phyloP scores from a whole-genome alignment of 2,113 vertebrate species.

The Hippocampus abdominalis region DNA sequence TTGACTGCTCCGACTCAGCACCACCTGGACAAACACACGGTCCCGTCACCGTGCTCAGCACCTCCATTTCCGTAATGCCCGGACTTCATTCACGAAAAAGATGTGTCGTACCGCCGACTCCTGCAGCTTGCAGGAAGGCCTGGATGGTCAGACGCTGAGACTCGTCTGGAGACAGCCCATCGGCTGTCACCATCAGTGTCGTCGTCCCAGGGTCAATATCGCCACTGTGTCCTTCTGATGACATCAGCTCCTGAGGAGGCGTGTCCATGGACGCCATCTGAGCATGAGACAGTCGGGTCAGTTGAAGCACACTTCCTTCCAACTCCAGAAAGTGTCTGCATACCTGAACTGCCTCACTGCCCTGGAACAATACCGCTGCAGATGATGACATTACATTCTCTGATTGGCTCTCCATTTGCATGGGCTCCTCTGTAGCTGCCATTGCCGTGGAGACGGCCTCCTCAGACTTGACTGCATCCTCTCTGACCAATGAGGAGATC shows the following conservation, averaged over 20 bases:
- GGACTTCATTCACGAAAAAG: not conserved
- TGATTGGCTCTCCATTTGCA: conserved; percentile 63
- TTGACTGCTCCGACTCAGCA: conserved; percentile 70
- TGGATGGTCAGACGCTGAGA: conserved; percentile 86
- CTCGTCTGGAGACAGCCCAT: conserved; percentile 84
- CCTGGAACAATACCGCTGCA: conserved; percentile 57
- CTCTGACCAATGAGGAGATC: conserved; percentile 72
- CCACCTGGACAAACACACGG: conserved; percentile 61
- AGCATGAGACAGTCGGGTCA: not conserved
- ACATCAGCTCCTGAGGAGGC: conserved; percentile 31
- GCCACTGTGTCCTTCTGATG: conserved; percentile 54
- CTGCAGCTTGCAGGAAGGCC: conserved; percentile 80
- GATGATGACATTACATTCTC: conserved; percentile 49
- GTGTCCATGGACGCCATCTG: conserved; percentile 51
- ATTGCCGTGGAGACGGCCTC: conserved; percentile 15
- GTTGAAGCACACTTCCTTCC: not conserved
- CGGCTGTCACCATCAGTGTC: conserved; percentile 83
- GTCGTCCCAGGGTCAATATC: conserved; percentile 69
- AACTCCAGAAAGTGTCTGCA: not conserved
- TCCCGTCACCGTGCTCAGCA: not conserved
- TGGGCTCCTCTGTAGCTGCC: conserved; percentile 69
- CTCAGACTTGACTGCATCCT: conserved; percentile 36
- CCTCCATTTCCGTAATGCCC: not conserved
- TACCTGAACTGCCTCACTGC: conserved; percentile 61
- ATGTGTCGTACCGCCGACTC: not conserved